These are phyloP conservation scores for Caretta caretta DNA, from an alignment of 2,113 vertebrate species.

Conservation along the genomic window DNA sequence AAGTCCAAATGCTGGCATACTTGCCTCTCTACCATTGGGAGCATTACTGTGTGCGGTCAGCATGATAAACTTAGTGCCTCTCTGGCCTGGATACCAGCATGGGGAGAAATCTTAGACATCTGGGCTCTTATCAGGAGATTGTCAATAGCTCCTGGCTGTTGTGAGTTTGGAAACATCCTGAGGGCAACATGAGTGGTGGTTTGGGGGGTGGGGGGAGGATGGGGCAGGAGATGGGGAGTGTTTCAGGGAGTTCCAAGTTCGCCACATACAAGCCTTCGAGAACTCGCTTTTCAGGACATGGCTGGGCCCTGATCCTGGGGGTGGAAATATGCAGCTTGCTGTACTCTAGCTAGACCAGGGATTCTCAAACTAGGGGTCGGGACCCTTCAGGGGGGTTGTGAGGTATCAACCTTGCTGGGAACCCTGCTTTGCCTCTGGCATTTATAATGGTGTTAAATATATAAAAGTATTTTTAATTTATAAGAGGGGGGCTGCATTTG, in stretches of 20 bases:
- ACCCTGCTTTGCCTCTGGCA: too few species aligned
- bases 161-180: accelerated
- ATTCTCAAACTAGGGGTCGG: too few species aligned
- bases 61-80: background rate
- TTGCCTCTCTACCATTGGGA: background rate
- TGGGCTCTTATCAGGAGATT: accelerated
- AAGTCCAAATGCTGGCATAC: background rate
- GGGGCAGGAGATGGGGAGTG: too few species aligned
- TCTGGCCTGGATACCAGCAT: background rate
- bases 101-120: accelerated
- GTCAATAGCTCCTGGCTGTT: accelerated
- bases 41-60: conserved; percentile 13
- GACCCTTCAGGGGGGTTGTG: too few species aligned
- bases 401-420: too few species aligned
- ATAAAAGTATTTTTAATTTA: too few species aligned
- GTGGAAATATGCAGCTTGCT: background rate
- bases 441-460: too few species aligned
- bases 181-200: accelerated
- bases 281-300: background rate
- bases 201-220: too few species aligned
- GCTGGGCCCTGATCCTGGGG: background rate
- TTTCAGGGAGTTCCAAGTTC: background rate
- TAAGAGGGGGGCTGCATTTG: too few species aligned
- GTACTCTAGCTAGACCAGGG: too few species aligned
- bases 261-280: background rate